Evolutionary conservation across 92 coral and sea anemone species (phyloP).

Genomic region (Isaurus tuberculatus): DNA sequence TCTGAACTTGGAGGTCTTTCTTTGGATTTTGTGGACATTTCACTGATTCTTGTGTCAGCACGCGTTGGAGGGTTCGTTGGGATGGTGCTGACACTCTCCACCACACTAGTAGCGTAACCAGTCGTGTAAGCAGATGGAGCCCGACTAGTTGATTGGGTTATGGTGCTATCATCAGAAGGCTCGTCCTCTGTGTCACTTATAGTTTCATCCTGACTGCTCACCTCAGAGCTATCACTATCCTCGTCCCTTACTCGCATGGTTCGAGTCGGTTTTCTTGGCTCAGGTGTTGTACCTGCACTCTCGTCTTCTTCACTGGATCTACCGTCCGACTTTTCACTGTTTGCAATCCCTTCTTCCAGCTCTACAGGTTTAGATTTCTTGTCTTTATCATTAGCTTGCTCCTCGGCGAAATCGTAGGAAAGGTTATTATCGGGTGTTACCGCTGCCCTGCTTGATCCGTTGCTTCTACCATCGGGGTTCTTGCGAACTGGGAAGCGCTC

Average conservation of each 20-base stretch:
- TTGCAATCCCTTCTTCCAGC: too few relatives aligned
- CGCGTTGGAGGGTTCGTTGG: conserved; percentile 40
- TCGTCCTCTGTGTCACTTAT: conserved; percentile 25
- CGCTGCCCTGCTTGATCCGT: conserved; percentile 15
- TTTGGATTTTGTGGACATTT: neutral
- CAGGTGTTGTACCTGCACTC: neutral
- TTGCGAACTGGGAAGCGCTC: conserved; percentile 22
- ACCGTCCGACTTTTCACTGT: neutral
- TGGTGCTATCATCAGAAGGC: neutral
- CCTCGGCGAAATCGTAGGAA: neutral
- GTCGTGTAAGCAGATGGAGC: conserved; percentile 20
- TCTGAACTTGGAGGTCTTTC: neutral
- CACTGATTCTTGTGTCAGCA: neutral
- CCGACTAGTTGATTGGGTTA: conserved; percentile 15
- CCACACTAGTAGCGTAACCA: conserved; percentile 25
- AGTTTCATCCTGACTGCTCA: conserved; percentile 11
- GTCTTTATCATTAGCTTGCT: neutral
- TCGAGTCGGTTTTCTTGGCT: neutral
- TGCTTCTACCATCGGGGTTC: conserved; percentile 33
- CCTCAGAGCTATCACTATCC: neutral
- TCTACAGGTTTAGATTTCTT: neutral
- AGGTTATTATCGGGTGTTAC: neutral
- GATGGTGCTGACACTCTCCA: conserved; percentile 26
- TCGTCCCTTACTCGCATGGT: neutral
- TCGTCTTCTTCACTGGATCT: neutral